Base-by-base conservation (phyloP, 1,140 invertebrate species). In the Drosophila aff. region DNA sequence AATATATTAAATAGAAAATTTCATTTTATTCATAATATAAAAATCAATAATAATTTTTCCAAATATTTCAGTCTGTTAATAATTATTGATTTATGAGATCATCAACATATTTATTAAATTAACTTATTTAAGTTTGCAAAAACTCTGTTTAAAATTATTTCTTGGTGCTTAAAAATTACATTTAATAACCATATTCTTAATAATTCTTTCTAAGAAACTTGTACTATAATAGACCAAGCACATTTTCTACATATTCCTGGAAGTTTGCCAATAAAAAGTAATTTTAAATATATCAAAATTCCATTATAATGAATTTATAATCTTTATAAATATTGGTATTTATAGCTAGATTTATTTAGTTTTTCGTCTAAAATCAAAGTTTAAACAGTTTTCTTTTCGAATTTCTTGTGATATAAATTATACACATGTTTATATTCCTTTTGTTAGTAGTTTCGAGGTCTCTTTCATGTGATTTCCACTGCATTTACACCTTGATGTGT, bases 401-500 rank as follows among this genome's bases (percentile, higher is more conserved):
- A 38, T 38, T 23, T 55, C 13, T 38, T 55, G 9, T 23, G 33
- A n/a, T 2, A 38, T 38, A 23, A 21, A 55, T n/a, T 5, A 3
- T 1, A 26, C 53, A 55, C 36, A n/a, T 43, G 55, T 43, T 43
- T 23, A n/a, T 13, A 55, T 23, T 40, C 21, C 16, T 31, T 40
- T 60, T 49, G 16, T 38, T 61, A 41, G 16, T 23, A 26, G n/a
- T 43, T 58, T 58, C 55, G 55, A 43, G 55, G 63, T 66, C 43
- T 63, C 23, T 53, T 23, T 53, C 2, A 44, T 38, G n/a, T 23
- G 31, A 44, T 44, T 40, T 66, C 49, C 15, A 43, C 33, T 43
- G 38, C 36, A 44, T 50, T 76, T 60, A 67, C 55, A 76, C 55
- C 47, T 58, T 15, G 41, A 59, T 76, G 73, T 76, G 40, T 66